Evolutionary conservation across 2,113 vertebrate genomes (phyloP).

Genomic region (Pristiophorus japonicus): DNA sequence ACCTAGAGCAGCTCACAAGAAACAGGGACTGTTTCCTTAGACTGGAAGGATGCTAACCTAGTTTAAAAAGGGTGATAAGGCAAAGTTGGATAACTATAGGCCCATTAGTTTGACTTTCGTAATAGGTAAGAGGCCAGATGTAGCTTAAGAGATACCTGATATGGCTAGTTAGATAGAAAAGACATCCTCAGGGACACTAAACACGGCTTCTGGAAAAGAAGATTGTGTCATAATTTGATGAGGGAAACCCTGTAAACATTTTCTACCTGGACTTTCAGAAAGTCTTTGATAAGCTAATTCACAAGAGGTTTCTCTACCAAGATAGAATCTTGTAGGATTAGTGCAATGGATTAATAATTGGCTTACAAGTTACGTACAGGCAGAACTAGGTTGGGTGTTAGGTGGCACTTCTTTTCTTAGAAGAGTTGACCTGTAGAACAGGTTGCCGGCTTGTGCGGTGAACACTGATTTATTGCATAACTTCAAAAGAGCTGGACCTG

Average conservation of each 20-base stretch:
- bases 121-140: not conserved
- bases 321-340: not conserved
- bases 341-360: not conserved
- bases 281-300: not conserved
- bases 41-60: not conserved
- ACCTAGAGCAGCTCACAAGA: not conserved
- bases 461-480: not conserved
- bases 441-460: not conserved
- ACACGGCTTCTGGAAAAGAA: not conserved
- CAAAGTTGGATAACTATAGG: not conserved
- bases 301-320: not conserved
- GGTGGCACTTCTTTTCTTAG: not conserved
- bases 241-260: too few relatives aligned
- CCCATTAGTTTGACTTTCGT: not conserved
- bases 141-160: not conserved
- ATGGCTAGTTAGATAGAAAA: not conserved
- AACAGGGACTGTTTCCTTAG: not conserved
- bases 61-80: not conserved
- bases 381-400: not conserved
- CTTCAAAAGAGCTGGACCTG: not conserved
- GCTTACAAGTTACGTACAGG: not conserved
- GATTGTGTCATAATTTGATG: not conserved
- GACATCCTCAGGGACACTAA: not conserved
- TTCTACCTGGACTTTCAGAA: not conserved
- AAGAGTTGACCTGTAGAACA: not conserved